A percentile compares a stretch with the other conserved stretches of the same genome.
phyloP scores from a whole-genome alignment of 2,113 vertebrate species.

The Geococcyx californianus region DNA sequence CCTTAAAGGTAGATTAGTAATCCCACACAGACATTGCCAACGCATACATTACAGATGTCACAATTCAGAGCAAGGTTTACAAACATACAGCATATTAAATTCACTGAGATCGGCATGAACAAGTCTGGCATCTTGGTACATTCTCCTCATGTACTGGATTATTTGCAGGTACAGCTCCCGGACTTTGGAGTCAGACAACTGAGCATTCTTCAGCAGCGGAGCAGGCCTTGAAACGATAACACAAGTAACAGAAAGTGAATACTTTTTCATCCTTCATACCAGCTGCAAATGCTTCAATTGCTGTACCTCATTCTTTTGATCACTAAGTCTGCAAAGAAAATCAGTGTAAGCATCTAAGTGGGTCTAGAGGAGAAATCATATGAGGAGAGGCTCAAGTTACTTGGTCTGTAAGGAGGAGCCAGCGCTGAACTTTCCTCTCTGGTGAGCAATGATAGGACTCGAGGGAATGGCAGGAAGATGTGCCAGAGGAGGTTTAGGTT shows the following conservation, averaged over 20 bases:
- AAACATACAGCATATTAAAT: conserved; percentile 92
- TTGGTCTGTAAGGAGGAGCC: too few species aligned
- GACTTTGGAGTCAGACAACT: conserved; percentile 88
- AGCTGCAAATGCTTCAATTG: background rate
- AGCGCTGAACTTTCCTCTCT: too few species aligned
- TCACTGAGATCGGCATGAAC: conserved; percentile 98
- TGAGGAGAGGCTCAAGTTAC: too few species aligned
- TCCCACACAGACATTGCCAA: background rate
- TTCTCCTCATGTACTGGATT: conserved; percentile 91
- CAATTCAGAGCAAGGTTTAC: background rate
- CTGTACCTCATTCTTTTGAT: background rate
- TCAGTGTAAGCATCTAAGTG: background rate
- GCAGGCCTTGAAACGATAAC: conserved; percentile 81
- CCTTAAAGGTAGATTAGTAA: background rate
- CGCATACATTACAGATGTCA: background rate
- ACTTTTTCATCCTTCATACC: background rate
- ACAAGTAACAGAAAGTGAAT: background rate
- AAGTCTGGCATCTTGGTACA: conserved; percentile 93
- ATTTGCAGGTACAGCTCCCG: conserved; percentile 91
- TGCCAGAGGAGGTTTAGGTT: too few species aligned
- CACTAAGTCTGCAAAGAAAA: background rate
- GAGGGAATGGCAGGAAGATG: too few species aligned
- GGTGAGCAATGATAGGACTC: too few species aligned
- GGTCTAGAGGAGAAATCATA: too few species aligned
- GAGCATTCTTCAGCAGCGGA: conserved; percentile 90